Conservation (phyloP, 2,113 vertebrate species). For the Channa maculata region DNA sequence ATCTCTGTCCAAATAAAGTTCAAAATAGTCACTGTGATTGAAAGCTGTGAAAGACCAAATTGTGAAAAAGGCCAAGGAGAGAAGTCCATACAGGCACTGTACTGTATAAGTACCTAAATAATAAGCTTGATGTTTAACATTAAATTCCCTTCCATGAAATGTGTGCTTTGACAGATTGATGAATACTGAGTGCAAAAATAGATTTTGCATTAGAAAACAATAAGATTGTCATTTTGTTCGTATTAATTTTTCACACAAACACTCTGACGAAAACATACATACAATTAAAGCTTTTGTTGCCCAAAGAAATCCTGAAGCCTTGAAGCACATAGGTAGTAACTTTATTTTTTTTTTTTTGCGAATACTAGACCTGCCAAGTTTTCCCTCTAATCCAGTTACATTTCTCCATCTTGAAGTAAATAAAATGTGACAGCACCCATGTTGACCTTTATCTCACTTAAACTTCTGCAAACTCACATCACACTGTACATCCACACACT, state of each 20-base stretch:
- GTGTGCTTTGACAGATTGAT: constrained; percentile 68
- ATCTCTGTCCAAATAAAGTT: neutral
- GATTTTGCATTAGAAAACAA: constrained; percentile 77
- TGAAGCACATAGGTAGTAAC: constrained; percentile 58
- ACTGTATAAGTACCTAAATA: constrained; percentile 6
- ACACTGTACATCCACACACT: constrained; percentile 29
- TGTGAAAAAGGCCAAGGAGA: neutral
- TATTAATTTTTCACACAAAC: constrained; percentile 33
- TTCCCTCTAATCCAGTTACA: constrained; percentile 26
- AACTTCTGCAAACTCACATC: constrained; percentile 5
- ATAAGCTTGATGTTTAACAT: constrained; percentile 37
- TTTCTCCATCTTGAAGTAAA: constrained; percentile 26
- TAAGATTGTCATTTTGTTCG: constrained; percentile 75
- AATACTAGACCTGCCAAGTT: constrained; percentile 21
- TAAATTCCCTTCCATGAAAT: constrained; percentile 67
- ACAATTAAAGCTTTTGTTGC: constrained; percentile 65
- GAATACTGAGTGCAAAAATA: constrained; percentile 82
- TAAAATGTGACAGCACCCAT: constrained; percentile 41
- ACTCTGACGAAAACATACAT: constrained; percentile 27
- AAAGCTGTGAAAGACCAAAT: constrained; percentile 15
- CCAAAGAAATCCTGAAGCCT: constrained; percentile 32
- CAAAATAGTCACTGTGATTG: neutral
- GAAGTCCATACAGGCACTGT: constrained; percentile 20
- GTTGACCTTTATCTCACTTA: constrained; percentile 32
- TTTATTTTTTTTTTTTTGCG: neutral